phyloP scores from a whole-genome alignment of 2,797 vertebrate genomes.

The Acipenser ruthenus region DNA sequence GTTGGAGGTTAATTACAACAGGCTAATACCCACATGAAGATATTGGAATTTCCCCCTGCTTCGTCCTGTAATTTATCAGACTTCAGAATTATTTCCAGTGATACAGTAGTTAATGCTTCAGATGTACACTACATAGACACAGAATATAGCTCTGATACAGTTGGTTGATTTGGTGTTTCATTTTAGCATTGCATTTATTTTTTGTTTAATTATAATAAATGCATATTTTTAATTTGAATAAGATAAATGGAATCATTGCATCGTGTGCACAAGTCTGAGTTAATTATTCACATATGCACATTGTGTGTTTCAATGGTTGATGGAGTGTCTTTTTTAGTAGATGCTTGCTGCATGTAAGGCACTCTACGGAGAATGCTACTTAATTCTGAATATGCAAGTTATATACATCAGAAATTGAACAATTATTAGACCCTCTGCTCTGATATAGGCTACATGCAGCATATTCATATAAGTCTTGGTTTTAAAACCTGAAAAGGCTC shows the following conservation, averaged over 20 bases:
- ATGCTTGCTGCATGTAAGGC: conserved; percentile 30
- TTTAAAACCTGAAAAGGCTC: conserved; percentile 5
- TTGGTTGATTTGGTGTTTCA: conserved; percentile 31
- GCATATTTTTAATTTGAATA: conserved; percentile 46
- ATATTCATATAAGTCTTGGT: conserved; percentile 7
- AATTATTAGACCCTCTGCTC: background rate
- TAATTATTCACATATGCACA: conserved; percentile 65
- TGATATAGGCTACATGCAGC: background rate
- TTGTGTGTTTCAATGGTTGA: conserved; percentile 60
- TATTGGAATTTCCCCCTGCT: conserved; percentile 21
- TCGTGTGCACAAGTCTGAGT: conserved; percentile 55
- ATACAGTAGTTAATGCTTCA: background rate
- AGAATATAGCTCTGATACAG: conserved; percentile 34
- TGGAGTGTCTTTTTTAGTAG: conserved; percentile 53
- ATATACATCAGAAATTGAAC: conserved; percentile 50
- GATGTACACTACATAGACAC: conserved; percentile 11
- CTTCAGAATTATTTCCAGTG: conserved; percentile 7
- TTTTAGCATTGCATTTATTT: conserved; percentile 48
- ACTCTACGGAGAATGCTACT: conserved; percentile 28
- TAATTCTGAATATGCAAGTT: conserved; percentile 39
- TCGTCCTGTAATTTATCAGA: conserved; percentile 20
- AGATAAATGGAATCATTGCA: conserved; percentile 35
- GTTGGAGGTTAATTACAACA: conserved; percentile 20
- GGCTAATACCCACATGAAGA: conserved; percentile 9
- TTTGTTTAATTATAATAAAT: conserved; percentile 54